Conservation (phyloP, 1,140 invertebrate species). For the Megalonaias nervosa region DNA sequence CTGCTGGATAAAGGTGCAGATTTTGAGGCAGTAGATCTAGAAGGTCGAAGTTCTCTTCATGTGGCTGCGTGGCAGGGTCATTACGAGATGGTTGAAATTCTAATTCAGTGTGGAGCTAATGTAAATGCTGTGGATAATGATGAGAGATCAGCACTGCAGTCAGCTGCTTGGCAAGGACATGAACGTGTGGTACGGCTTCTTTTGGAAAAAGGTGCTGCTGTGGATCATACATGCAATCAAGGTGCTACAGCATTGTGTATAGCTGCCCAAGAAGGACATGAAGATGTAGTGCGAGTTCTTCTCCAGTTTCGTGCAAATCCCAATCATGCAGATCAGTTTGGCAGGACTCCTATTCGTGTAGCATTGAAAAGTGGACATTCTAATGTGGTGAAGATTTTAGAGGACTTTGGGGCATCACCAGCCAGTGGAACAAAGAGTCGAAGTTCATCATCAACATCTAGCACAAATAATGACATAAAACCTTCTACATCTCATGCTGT, state of each 20-base stretch:
- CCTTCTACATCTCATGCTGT: conserved; percentile 74
- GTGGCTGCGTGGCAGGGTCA: conserved; percentile 96
- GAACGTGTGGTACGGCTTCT: conserved; percentile 86
- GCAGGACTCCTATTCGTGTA: conserved; percentile 84
- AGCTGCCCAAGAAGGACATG: conserved; percentile 95
- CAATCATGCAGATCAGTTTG: conserved; percentile 92
- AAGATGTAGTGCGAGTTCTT: conserved; percentile 89
- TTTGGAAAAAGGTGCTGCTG: conserved; percentile 76
- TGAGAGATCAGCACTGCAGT: conserved; percentile 90
- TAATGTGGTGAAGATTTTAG: conserved; percentile 79
- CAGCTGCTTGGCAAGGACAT: conserved; percentile 96
- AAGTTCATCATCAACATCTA: conserved; percentile 55
- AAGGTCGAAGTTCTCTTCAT: conserved; percentile 92
- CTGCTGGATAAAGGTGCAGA: conserved; percentile 82
- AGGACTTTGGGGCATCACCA: conserved; percentile 67
- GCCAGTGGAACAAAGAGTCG: conserved; percentile 52
- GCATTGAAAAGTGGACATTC: conserved; percentile 85
- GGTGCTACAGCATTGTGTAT: conserved; percentile 94
- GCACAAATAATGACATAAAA: conserved; percentile 75
- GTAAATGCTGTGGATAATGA: conserved; percentile 93
- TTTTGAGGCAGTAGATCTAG: conserved; percentile 89
- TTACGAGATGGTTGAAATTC: conserved; percentile 88
- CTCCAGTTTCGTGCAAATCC: conserved; percentile 93
- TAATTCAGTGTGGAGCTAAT: conserved; percentile 84
- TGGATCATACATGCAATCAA: conserved; percentile 94